Evolutionary conservation across 2,888 invertebrate species (phyloP).

Genomic region (Calameuta pallipes): DNA sequence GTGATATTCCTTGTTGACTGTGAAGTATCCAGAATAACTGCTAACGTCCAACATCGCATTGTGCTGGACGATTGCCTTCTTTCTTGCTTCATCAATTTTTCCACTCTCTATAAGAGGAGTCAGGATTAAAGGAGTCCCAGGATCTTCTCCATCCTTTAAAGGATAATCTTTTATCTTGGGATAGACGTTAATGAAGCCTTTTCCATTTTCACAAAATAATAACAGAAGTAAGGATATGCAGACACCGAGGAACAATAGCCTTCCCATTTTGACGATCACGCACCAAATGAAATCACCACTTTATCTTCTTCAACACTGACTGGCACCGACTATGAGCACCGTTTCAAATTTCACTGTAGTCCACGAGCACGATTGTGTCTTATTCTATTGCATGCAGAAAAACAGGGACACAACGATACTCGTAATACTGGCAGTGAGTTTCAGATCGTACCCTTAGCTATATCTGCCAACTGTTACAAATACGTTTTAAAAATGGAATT

Average conservation of each 20-base stretch:
- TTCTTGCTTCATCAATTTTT: slow-evolving; percentile 75
- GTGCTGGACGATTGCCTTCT: slow-evolving; percentile 70
- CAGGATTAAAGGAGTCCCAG: slow-evolving; percentile 77
- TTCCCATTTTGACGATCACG: not conserved
- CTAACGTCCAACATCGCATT: slow-evolving; percentile 72
- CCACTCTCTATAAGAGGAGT: slow-evolving; percentile 81
- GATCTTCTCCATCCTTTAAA: slow-evolving; percentile 30
- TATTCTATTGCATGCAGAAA: too few species aligned
- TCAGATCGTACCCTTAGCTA: too few species aligned
- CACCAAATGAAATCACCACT: not conserved
- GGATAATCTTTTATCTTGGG: slow-evolving; percentile 49
- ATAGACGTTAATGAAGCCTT: slow-evolving; percentile 42
- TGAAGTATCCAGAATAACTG: slow-evolving; percentile 86
- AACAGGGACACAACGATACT: too few species aligned
- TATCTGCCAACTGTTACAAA: not conserved
- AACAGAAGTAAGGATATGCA: not conserved
- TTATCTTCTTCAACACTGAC: not conserved
- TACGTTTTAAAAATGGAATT: not conserved
- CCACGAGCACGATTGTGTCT: too few species aligned
- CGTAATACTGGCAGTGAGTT: too few species aligned
- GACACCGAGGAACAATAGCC: not conserved
- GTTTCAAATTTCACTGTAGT: too few species aligned
- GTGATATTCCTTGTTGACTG: slow-evolving; percentile 80
- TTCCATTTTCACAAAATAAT: not conserved
- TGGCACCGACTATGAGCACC: too few species aligned